Base-by-base conservation (phyloP, 2,797 vertebrate species). In the Urosaurus nigricauda region DNA sequence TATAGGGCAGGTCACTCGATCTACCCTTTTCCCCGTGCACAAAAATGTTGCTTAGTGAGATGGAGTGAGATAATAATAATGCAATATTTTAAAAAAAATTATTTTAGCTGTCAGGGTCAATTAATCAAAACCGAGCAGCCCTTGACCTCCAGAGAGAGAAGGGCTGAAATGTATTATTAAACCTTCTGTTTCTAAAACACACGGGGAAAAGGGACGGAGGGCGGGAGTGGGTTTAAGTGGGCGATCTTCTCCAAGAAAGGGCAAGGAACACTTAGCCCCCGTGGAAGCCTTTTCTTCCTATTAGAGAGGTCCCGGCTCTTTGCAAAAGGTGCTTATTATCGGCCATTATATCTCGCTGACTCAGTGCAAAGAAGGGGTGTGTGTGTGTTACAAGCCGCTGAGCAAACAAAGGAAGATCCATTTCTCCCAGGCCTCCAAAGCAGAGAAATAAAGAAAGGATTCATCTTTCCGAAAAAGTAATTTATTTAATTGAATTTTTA, bases 371-470 rank as follows among this genome's bases (percentile, higher is more conserved):
- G 47, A 9, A 9, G 7, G 47, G 3, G 9, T 56, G n/a, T n/a
- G n/a, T n/a, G n/a, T n/a, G n/a, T 13, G 84, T 70, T 86, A 84
- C 58, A 85, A 81, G 53, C 24, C 1, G n/a, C 43, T 51, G 68
- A 85, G 78, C 77, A 89, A 85, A 80, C 83, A 74, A 86, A 65
- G 78, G 47, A 73, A 75, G 68, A 79, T 74, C 78, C 65, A 0
- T 47, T 68, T 29, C 71, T 74, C n/a, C 80, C 26, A 3, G 35
- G n/a, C 73, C 13, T 56, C 1, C 14, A 9, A 17, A 43, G 21
- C 68, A 47, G 16, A 56, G 73, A 51, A 53, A 84, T 47, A 47
- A 79, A 84, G 60, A 6, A 11, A 75, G n/a, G 1, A 9, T 47
- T 2, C 5, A 19, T 17, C 16, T 40, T 13, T 73, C 9, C 12